Evolutionary conservation across 2,888 invertebrate species (phyloP).

Genomic region (Gryllus longicercus): DNA sequence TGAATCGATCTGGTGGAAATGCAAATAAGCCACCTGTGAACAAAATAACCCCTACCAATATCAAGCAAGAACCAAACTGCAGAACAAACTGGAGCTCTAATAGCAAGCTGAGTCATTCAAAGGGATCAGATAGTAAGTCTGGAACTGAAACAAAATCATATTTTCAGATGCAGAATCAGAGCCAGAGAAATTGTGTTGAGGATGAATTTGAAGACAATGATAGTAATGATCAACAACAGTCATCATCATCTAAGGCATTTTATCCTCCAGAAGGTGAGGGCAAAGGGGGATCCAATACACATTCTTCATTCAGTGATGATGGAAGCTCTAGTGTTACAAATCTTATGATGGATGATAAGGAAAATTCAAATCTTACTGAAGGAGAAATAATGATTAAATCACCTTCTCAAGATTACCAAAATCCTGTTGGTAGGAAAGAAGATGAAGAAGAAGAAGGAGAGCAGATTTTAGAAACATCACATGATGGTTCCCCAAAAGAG

Average conservation of each 20-base stretch:
- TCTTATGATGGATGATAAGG: conserved; percentile 25
- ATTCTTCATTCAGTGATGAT: conserved; percentile 28
- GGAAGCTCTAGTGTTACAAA: conserved; percentile 31
- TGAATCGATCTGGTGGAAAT: neutral
- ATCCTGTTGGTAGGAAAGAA: neutral
- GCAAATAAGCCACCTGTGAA: neutral
- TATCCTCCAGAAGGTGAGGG: conserved; percentile 25
- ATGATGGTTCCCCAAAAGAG: conserved; percentile 18
- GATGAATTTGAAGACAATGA: conserved; percentile 18
- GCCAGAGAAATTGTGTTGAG: conserved; percentile 17
- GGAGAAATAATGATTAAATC: conserved; percentile 25
- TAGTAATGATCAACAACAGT: conserved; percentile 20
- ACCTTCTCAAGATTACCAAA: conserved; percentile 21
- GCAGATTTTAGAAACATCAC: conserved; percentile 18
- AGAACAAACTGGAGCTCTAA: neutral
- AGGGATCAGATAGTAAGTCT: neutral
- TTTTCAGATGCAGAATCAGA: conserved; percentile 23
- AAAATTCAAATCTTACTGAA: conserved; percentile 17
- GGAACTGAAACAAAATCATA: conserved; percentile 29
- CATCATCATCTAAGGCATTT: conserved; percentile 30
- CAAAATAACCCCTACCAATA: conserved; percentile 19
- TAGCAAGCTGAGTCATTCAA: neutral
- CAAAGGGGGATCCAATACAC: conserved; percentile 3
- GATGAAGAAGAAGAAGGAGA: conserved; percentile 11
- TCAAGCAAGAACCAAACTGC: conserved; percentile 5